Percentiles rank a stretch among this genome's conserved stretches.
Conservation (phyloP, 2,888 invertebrate genomes). For the Oxycera nigricornis region DNA sequence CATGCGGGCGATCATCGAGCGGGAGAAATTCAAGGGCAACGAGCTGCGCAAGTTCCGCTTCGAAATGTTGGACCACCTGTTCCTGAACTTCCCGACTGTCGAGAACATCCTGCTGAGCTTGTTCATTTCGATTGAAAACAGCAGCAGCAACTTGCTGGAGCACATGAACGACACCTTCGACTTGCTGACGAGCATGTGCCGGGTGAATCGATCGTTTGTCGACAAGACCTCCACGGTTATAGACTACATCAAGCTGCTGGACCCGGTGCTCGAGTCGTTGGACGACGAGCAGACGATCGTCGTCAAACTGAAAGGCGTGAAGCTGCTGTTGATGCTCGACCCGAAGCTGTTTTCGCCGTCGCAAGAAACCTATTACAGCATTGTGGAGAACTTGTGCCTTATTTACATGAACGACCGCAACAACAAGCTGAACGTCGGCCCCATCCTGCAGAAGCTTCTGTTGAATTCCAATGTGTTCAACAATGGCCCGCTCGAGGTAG, state of each 20-base stretch:
- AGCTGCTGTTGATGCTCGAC: conserved; percentile 60
- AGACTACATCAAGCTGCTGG: conserved; percentile 57
- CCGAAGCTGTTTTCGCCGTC: conserved; percentile 65
- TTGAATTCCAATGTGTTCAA: conserved; percentile 70
- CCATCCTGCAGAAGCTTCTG: conserved; percentile 65
- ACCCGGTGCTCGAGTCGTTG: conserved; percentile 54
- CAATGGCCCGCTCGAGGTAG: conserved; percentile 68
- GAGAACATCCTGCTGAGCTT: conserved; percentile 57
- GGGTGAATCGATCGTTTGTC: conserved; percentile 59
- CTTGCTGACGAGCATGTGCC: conserved; percentile 56
- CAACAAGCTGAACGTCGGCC: conserved; percentile 47
- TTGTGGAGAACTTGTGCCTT: conserved; percentile 67
- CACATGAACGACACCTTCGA: conserved; percentile 59
- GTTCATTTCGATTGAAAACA: conserved; percentile 51
- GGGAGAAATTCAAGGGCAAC: conserved; percentile 55
- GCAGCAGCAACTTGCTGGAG: conserved; percentile 44
- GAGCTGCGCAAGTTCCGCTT: conserved; percentile 59
- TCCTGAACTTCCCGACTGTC: conserved; percentile 58
- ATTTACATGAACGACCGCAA: conserved; percentile 62
- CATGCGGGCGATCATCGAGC: conserved; percentile 53
- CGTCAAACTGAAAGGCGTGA: conserved; percentile 59
- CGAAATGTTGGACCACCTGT: conserved; percentile 59
- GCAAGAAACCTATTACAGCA: conserved; percentile 65
- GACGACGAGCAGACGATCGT: conserved; percentile 48
- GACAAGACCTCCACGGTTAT: conserved; percentile 58